phyloP scores from a whole-genome alignment of 2,797 vertebrate genomes.

The Helostoma temminkii region DNA sequence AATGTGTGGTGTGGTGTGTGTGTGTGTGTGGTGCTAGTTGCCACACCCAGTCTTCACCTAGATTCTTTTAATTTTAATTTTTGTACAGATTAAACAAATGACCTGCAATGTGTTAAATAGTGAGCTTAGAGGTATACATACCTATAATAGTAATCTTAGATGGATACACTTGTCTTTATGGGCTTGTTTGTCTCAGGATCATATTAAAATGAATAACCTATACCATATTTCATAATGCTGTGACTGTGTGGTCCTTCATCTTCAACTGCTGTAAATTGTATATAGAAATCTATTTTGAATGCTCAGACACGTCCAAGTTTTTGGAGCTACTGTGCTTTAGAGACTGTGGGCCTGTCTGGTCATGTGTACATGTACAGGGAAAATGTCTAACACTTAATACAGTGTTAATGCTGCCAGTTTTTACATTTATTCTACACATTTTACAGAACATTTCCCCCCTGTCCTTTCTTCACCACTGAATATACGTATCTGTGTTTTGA shows the following conservation, averaged over 20 bases:
- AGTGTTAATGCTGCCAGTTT: background rate
- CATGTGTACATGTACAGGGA: too few species aligned
- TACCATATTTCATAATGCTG: too few species aligned
- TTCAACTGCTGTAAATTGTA: background rate
- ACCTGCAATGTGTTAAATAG: background rate
- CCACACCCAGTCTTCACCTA: background rate
- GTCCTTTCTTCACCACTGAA: background rate
- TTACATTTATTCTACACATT: constrained; percentile 4
- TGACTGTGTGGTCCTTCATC: constrained; percentile 2
- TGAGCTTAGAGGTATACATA: background rate
- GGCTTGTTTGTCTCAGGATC: constrained; percentile 5
- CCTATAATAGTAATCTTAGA: constrained; percentile 15
- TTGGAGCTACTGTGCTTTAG: background rate
- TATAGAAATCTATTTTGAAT: constrained; percentile 11
- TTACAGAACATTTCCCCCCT: background rate
- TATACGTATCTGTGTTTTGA: constrained; percentile 5
- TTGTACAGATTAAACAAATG: background rate
- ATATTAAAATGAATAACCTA: constrained; percentile 25
- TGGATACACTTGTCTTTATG: constrained; percentile 25
- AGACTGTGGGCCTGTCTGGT: too few species aligned
- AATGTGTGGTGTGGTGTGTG: too few species aligned
- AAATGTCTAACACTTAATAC: background rate
- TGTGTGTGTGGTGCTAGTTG: background rate
- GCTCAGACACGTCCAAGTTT: constrained; percentile 12
- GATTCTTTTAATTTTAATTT: background rate